Base-by-base conservation (phyloP, 1,140 invertebrate species). In the Papilio glaucus region DNA sequence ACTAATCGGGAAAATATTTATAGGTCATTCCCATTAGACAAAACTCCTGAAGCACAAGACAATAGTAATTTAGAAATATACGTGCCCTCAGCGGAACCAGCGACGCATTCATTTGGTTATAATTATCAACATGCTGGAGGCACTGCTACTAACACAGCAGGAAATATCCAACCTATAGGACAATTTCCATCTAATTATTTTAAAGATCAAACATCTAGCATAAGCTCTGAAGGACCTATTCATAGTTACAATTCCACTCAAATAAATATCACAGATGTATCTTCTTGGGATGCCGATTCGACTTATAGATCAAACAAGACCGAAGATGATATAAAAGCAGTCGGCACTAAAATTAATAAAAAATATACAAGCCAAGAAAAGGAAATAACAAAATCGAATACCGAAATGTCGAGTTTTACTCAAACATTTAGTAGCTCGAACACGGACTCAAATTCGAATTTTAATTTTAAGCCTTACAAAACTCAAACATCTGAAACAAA, bases 1-100 rank as follows among this genome's bases (percentile, higher is more conserved):
- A 69, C 24, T 53, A 74, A 72, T 68, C 74, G 77, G 69, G 71
- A 81, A 57, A 75, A 77, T 72, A 42, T 62, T 1, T 42, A 41
- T 45, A 42, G 15, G 53, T 49, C 67, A 1, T 29, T 21, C 9
- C 33, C 24, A 18, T 69, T n/a, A 15, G n/a, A 69, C n/a, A 26
- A 53, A n/a, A 49, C 45, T 69, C 3, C 41, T 3, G 15, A 63
- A 53, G 12, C 29, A 53, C 42, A 18, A 21, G 67, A 49, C 4
- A 67, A 24, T 24, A 13, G 49, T 57, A 69, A 53, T 21, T 69
- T 69, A 13, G 67, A 53, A 69, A 69, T 69, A 18, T 69, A 33
- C 45, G 67, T 69, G 5, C 67, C 67, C 9, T 37, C 21, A 9
- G 67, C 29, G 5, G 67, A 69, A 37, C 67, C 42, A n/a, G 33